Percentiles rank a stretch among this genome's conserved stretches.
Conservation (phyloP, 1,140 invertebrate genomes). For the Argopecten irradians region DNA sequence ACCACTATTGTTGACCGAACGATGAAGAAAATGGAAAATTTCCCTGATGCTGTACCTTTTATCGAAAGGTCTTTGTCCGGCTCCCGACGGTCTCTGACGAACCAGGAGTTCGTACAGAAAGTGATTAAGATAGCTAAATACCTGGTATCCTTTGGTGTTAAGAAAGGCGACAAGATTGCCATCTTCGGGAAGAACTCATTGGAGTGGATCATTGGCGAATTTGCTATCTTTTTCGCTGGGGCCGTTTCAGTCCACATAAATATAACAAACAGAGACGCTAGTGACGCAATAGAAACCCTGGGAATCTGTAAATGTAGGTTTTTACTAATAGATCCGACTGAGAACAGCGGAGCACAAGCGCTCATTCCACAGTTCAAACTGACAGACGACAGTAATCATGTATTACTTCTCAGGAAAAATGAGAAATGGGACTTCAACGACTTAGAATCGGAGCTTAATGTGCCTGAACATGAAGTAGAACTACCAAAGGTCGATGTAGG, state of each 20-base stretch:
- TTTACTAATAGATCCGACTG: slow-evolving; percentile 15
- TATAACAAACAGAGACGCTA: neutral
- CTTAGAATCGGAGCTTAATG: neutral
- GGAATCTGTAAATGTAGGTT: neutral
- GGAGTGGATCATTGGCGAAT: slow-evolving; percentile 2
- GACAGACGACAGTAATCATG: neutral
- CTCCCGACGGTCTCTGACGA: neutral
- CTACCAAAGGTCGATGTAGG: slow-evolving; percentile 28
- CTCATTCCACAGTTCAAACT: neutral
- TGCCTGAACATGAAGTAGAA: neutral
- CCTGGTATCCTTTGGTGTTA: neutral
- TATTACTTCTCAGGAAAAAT: slow-evolving; percentile 24
- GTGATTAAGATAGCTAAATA: neutral
- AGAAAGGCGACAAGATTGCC: neutral
- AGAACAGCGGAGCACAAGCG: neutral
- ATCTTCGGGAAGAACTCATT: neutral
- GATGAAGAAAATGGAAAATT: neutral
- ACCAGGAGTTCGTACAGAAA: neutral
- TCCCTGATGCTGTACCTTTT: neutral
- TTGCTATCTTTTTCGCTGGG: neutral
- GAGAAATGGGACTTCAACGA: neutral
- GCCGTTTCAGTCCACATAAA: neutral
- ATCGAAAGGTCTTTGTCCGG: neutral
- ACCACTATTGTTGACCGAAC: neutral
- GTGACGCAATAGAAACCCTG: neutral